Percentiles rank a stretch among this genome's conserved stretches.
These are phyloP conservation scores for Pollenia amentaria DNA, from an alignment of 2,888 invertebrate genomes.

Conservation along the genomic window DNA sequence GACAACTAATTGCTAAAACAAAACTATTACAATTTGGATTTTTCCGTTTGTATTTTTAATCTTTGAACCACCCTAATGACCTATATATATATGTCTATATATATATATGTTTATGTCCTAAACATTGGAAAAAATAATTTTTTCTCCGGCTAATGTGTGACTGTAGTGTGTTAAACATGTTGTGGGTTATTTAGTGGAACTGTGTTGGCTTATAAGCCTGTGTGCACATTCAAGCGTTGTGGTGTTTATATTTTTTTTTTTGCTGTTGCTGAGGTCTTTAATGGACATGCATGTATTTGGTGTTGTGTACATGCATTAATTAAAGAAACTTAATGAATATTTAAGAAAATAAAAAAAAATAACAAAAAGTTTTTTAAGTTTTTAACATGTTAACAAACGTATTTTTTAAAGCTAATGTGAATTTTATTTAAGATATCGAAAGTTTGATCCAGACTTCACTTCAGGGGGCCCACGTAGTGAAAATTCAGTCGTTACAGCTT, in stretches of 20 bases:
- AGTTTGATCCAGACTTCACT: too few species aligned
- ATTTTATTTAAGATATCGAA: too few species aligned
- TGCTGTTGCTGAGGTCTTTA: background rate
- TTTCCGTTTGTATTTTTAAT: too few species aligned
- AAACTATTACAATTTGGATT: too few species aligned
- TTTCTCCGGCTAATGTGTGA: constrained; percentile 9
- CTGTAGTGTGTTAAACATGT: background rate
- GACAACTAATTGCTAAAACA: too few species aligned
- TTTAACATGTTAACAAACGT: background rate
- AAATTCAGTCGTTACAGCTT: too few species aligned
- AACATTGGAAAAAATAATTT: background rate
- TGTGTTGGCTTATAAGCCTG: background rate
- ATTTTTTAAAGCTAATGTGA: too few species aligned
- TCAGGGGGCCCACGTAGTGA: too few species aligned
- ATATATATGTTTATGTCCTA: background rate
- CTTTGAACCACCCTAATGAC: too few species aligned
- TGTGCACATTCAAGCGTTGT: background rate
- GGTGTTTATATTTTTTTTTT: constrained; percentile 17
- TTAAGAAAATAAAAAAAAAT: constrained; percentile 6
- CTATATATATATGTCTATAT: too few species aligned
- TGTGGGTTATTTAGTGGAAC: background rate
- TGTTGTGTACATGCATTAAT: constrained; percentile 10
- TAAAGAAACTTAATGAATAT: background rate
- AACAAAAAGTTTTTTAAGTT: background rate
- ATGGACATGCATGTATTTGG: background rate